These are phyloP conservation scores for Yponomeuta sedellus DNA, from an alignment of 2,888 invertebrate species.

Conservation along the genomic window DNA sequence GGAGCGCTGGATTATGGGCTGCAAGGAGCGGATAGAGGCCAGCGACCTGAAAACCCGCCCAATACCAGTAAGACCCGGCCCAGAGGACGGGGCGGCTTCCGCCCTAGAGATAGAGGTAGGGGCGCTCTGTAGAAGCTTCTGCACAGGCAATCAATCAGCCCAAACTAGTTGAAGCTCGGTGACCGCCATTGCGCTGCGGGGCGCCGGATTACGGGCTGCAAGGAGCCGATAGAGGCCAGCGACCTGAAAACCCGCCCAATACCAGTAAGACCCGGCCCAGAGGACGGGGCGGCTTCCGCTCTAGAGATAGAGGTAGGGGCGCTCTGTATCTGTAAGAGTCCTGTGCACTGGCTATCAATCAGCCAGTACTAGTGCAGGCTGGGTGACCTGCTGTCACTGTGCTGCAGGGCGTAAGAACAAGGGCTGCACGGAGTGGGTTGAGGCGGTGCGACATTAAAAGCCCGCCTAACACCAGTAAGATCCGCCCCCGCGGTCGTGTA, in stretches of 20 bases:
- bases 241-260: conserved; percentile 97
- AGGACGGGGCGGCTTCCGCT: conserved; percentile 72
- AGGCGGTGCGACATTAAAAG: conserved; percentile 97
- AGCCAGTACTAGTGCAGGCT: too few species aligned
- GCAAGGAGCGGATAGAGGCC: conserved; percentile 96
- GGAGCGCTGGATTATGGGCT: conserved; percentile 90
- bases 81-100: conserved; percentile 77
- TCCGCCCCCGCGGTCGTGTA: conserved; percentile 77
- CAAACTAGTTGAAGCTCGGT: too few species aligned
- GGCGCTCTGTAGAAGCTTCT: too few species aligned
- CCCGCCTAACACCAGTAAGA: conserved; percentile 93
- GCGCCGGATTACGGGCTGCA: conserved; percentile 92
- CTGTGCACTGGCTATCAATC: too few species aligned
- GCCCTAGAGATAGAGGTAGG: too few species aligned
- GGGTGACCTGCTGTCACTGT: too few species aligned
- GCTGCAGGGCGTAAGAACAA: too few species aligned
- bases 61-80: conserved; percentile 86
- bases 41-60: conserved; percentile 97
- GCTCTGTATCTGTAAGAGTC: too few species aligned
- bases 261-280: conserved; percentile 85
- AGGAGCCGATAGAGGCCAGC: conserved; percentile 95
- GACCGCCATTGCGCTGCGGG: conserved; percentile 77
- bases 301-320: too few species aligned
- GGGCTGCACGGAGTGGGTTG: conserved; percentile 97
- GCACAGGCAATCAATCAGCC: too few species aligned